Evolutionary conservation across 1,140 invertebrate genomes (phyloP).

Genomic region (Heterodera carotae): DNA sequence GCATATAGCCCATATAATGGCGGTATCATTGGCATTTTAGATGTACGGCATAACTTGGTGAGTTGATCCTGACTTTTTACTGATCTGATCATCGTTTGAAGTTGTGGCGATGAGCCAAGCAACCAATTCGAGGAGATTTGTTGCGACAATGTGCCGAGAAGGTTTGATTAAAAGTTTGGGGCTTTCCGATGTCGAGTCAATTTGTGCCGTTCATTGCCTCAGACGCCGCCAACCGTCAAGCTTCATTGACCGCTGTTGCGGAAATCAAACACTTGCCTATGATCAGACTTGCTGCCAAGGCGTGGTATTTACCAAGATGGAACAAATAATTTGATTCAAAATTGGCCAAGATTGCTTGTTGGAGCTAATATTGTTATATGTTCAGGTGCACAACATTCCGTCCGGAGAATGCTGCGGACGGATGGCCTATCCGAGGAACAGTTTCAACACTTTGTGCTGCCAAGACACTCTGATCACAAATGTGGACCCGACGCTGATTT

Average conservation of each 20-base stretch:
- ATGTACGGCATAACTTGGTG: conserved; percentile 53
- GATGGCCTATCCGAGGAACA: conserved; percentile 53
- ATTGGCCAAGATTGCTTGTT: too few species aligned
- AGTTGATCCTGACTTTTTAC: neutral
- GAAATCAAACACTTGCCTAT: conserved; percentile 53
- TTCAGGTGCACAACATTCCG: conserved; percentile 53
- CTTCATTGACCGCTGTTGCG: conserved; percentile 50
- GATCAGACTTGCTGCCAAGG: conserved; percentile 58
- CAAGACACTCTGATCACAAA: conserved; percentile 48
- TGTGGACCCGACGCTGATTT: conserved; percentile 35
- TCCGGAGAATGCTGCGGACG: conserved; percentile 55
- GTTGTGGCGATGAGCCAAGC: conserved; percentile 51
- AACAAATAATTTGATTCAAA: neutral
- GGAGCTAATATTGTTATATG: neutral
- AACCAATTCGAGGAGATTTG: conserved; percentile 56
- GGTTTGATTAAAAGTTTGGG: conserved; percentile 21
- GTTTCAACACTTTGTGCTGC: conserved; percentile 51
- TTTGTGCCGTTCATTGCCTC: neutral
- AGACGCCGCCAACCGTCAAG: conserved; percentile 40
- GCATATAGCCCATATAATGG: neutral
- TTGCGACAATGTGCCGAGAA: conserved; percentile 53
- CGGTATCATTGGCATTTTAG: conserved; percentile 25
- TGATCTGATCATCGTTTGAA: neutral
- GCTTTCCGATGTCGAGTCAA: conserved; percentile 3
- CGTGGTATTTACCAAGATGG: conserved; percentile 31